Evolutionary conservation across 2,113 vertebrate species (phyloP).

Genomic region (Struthio camelus): DNA sequence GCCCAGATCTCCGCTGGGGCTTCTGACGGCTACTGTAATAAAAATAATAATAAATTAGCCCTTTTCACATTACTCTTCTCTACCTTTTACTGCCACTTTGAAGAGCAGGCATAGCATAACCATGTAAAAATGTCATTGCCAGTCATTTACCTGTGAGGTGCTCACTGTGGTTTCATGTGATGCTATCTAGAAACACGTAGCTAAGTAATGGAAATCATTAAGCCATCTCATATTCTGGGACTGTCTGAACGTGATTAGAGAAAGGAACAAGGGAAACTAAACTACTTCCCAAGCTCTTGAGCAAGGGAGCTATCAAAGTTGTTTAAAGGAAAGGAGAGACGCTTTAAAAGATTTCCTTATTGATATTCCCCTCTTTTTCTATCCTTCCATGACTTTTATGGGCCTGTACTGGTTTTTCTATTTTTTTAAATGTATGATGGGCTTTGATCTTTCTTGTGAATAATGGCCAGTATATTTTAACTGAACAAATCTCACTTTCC

Average conservation of each 20-base stretch:
- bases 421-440: neutral
- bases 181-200: neutral
- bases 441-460: neutral
- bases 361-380: neutral
- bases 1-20: neutral
- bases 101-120: neutral
- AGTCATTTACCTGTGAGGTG: neutral
- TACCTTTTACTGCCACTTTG: neutral
- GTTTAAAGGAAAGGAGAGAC: neutral
- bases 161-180: neutral
- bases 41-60: neutral
- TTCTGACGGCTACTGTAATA: neutral
- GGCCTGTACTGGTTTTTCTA: neutral
- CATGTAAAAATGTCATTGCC: neutral
- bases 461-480: neutral
- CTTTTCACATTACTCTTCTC: neutral
- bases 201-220: neutral
- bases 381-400: neutral
- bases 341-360: neutral
- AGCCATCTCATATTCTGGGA: accelerated
- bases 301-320: neutral
- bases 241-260: neutral
- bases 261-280: neutral
- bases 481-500: neutral
- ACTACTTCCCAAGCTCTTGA: neutral